A percentile compares a stretch with the other conserved stretches of the same genome.
Evolutionary conservation across 1,140 invertebrate genomes (phyloP).

Genomic region (Bombus balteatus): DNA sequence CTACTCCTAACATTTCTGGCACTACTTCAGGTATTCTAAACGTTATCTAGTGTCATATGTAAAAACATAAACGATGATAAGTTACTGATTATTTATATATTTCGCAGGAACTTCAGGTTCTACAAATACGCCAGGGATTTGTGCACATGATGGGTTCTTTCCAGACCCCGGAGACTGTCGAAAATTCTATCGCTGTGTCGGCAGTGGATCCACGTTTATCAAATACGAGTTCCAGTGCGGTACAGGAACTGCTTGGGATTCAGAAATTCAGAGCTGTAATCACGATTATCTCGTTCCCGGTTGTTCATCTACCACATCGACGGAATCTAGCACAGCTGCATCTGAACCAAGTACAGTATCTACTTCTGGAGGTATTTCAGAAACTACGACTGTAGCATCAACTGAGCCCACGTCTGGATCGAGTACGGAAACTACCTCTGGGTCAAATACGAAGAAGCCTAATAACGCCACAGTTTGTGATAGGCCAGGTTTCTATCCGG

Average conservation of each 20-base stretch:
- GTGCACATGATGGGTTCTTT: conserved; percentile 86
- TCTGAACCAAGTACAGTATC: too few species aligned
- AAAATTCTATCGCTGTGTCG: conserved; percentile 85
- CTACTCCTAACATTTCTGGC: conserved; percentile 27
- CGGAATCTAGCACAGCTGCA: too few species aligned
- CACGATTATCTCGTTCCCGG: conserved; percentile 53
- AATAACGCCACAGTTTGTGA: conserved; percentile 78
- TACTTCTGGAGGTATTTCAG: too few species aligned
- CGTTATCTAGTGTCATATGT: too few species aligned
- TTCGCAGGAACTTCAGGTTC: background rate
- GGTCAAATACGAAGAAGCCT: conserved; percentile 59
- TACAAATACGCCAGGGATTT: background rate
- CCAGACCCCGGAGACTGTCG: conserved; percentile 84
- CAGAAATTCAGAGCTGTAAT: conserved; percentile 69
- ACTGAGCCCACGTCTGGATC: background rate
- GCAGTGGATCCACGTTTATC: conserved; percentile 78
- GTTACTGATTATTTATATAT: background rate
- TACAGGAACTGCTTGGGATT: conserved; percentile 74
- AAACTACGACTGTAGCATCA: too few species aligned
- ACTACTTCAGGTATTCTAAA: background rate
- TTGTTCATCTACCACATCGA: background rate
- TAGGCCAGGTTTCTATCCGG: conserved; percentile 86
- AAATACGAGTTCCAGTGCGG: conserved; percentile 76
- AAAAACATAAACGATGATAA: background rate
- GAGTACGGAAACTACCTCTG: background rate